Percentiles rank a stretch among this genome's conserved stretches.
These are phyloP conservation scores for Chironomus tentans DNA, from an alignment of 2,888 invertebrate genomes.

Conservation along the genomic window DNA sequence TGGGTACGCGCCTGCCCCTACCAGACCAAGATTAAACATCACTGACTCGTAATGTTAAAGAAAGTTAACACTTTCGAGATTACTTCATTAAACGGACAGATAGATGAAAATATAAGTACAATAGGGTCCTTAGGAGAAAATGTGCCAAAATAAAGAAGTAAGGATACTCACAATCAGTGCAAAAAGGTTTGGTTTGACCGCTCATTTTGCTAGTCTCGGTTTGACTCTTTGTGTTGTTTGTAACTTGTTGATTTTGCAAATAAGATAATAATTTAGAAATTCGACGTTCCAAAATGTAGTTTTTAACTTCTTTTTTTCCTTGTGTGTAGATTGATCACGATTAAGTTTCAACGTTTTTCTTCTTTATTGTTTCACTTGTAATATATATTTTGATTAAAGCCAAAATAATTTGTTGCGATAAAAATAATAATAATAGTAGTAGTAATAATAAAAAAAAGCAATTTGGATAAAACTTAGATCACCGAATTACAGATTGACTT, in stretches of 20 bases:
- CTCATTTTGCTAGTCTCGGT: slow-evolving; percentile 4
- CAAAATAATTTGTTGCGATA: not conserved
- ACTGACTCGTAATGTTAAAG: too few species aligned
- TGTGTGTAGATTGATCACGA: slow-evolving; percentile 1
- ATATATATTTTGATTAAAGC: slow-evolving; percentile 11
- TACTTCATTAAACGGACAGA: too few species aligned
- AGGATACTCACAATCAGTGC: not conserved
- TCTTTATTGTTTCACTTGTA: not conserved
- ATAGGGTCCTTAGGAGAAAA: too few species aligned
- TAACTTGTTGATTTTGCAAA: not conserved
- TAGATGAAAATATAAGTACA: too few species aligned
- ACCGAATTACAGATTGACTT: slow-evolving; percentile 25
- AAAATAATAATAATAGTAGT: not conserved
- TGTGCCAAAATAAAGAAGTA: not conserved
- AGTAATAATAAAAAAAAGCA: not conserved
- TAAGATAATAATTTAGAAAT: not conserved
- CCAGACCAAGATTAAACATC: too few species aligned
- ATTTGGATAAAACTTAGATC: slow-evolving; percentile 17
- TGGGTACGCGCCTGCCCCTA: too few species aligned
- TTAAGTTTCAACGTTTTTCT: not conserved
- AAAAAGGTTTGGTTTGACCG: slow-evolving; percentile 21
- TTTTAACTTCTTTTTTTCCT: not conserved
- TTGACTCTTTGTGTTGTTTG: not conserved
- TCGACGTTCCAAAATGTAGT: not conserved
- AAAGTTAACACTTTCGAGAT: too few species aligned